Base-by-base conservation (phyloP, 2,797 vertebrate genomes). In the Rhinichthys osculus region DNA sequence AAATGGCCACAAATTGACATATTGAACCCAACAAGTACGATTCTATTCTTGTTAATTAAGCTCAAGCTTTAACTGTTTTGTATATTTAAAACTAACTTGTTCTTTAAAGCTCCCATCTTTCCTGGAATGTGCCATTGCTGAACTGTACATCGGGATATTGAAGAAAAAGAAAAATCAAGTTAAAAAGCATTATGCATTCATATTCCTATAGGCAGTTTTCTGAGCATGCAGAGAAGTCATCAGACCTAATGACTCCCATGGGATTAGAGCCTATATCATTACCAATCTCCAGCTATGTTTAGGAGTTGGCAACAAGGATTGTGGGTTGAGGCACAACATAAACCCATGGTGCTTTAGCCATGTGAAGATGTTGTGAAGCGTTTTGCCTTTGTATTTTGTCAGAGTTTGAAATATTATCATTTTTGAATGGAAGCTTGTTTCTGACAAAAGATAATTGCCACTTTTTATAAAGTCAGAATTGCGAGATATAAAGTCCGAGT, bases 171-270 rank as follows among this genome's bases (percentile, higher is more conserved):
- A 7, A 7, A 7, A 40, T 38, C 21, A 59, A 23, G 21, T 78
- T 59, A 62, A 78, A 59, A 78, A 42, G n/a, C 78, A 35, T 40
- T 77, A 57, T 17, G 59, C n/a, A 47, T 64, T 77, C 52, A 70
- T 84, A 66, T 44, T 54, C n/a, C 70, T 76, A 35, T 35, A 70
- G 70, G 33, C 27, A 57, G 40, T 81, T 59, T 47, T 80, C 19
- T n/a, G 64, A 35, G 62, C 42, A 67, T 50, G 69, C 21, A 85
- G 81, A 76, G 70, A 84, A 78, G 82, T 81, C 82, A 5, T 40
- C 59, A 81, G 64, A 42, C 71, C 84, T 87, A 59, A 40, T 52
- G 73, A 44, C 19, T 42, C 71, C 81, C 30, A 16, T 59, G 64
- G 73, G 78, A 77, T 14, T 17, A 27, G 30, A 38, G 40, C 82